Conservation (phyloP, 64 coral and sea anemone genomes). For the Trachythela sp. region DNA sequence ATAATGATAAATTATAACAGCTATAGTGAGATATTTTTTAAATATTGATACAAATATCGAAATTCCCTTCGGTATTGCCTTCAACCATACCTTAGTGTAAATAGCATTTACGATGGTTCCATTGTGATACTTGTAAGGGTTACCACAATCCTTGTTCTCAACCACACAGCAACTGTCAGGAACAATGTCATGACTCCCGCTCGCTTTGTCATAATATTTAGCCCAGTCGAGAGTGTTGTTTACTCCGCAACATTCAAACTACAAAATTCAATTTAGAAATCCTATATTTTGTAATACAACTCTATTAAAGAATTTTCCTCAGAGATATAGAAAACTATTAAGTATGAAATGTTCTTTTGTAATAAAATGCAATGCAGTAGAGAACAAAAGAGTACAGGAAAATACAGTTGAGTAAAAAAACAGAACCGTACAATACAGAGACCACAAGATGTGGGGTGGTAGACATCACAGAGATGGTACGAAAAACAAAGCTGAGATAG, state of each 20-base stretch:
- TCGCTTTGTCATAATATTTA: not conserved
- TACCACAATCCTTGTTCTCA: not conserved
- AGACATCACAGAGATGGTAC: no score
- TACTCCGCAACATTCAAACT: conserved; percentile 26
- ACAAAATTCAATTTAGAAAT: not conserved
- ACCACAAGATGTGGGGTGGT: no score
- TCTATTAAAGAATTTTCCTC: no score
- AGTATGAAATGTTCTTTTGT: no score
- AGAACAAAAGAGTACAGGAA: no score
- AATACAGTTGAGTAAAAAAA: no score
- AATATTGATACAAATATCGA: not conserved
- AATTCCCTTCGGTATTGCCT: not conserved
- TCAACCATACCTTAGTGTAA: not conserved
- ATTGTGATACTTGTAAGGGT: not conserved
- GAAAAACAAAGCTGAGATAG: no score
- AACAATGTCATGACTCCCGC: not conserved
- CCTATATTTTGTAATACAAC: no score
- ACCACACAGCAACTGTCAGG: conserved; percentile 18
- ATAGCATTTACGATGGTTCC: not conserved
- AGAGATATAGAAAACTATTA: no score
- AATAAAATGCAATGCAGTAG: no score
- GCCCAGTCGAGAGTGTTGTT: not conserved
- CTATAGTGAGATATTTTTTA: not conserved
- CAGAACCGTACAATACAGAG: no score
- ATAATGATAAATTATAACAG: no score